Evolutionary conservation across 2,888 invertebrate genomes (phyloP).

Genomic region (Quadriops clusia): DNA sequence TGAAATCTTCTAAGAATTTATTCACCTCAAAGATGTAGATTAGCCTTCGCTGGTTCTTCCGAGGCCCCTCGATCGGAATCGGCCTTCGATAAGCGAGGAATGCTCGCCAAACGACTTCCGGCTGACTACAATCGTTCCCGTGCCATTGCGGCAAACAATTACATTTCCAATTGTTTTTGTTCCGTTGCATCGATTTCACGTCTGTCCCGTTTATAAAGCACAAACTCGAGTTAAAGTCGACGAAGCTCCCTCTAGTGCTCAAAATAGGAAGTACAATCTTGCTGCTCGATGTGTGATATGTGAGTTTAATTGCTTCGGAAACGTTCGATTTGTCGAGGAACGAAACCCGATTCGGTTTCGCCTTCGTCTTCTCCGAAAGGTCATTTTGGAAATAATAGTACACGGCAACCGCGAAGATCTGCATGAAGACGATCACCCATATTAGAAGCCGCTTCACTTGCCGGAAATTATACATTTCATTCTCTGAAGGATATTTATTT

Average conservation of each 20-base stretch:
- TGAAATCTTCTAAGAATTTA: conserved; percentile 42
- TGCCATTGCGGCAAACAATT: conserved; percentile 51
- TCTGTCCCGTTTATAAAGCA: conserved; percentile 36
- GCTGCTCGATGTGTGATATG: conserved; percentile 28
- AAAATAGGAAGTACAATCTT: conserved; percentile 22
- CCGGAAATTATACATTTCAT: conserved; percentile 28
- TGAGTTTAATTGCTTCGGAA: conserved; percentile 14
- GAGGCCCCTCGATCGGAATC: conserved; percentile 34
- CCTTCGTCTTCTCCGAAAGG: conserved; percentile 6
- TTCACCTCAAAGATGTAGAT: conserved; percentile 45
- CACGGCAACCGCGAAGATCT: conserved; percentile 28
- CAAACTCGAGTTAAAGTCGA: conserved; percentile 35
- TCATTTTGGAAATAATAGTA: conserved; percentile 28
- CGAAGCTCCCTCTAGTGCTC: conserved; percentile 24
- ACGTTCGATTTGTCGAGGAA: conserved; percentile 13
- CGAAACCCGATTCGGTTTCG: conserved; percentile 11
- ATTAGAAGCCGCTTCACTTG: conserved; percentile 29
- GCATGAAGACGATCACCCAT: conserved; percentile 30
- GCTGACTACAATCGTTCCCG: conserved; percentile 52
- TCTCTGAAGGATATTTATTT: too few relatives aligned
- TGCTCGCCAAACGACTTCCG: conserved; percentile 55
- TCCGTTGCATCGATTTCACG: conserved; percentile 29
- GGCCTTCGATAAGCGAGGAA: conserved; percentile 45
- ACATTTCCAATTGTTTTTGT: conserved; percentile 38
- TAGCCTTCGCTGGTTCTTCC: conserved; percentile 40